These are phyloP conservation scores for Sipha flava DNA, from an alignment of 1,140 invertebrate species.

Conservation along the genomic window DNA sequence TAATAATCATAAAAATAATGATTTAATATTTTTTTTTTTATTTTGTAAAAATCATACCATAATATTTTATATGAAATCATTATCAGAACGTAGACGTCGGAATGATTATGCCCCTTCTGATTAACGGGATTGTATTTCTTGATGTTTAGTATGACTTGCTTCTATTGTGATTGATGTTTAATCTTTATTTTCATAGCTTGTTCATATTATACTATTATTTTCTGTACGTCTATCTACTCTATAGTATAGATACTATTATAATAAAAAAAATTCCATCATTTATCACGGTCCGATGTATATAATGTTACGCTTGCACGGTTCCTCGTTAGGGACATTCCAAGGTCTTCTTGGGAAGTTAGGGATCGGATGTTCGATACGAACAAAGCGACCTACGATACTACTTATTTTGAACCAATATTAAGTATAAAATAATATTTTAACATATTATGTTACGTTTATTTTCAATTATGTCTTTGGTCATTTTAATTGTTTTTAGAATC, in stretches of 20 bases:
- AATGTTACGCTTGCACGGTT: slow-evolving; percentile 15
- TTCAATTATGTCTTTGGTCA: no score
- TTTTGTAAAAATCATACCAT: no score
- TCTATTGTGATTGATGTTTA: slow-evolving; percentile 12
- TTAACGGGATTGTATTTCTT: background rate
- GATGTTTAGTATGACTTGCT: background rate
- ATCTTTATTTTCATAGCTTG: background rate
- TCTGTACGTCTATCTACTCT: background rate
- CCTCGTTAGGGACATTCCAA: background rate
- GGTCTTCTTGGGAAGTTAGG: slow-evolving; percentile 15
- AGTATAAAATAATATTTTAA: no score
- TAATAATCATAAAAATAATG: no score
- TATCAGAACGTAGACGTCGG: background rate
- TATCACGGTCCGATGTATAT: background rate
- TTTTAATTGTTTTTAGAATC: no score
- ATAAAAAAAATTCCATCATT: background rate
- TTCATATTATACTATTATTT: background rate
- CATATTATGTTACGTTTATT: no score
- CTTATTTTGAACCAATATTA: background rate
- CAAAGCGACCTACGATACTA: background rate
- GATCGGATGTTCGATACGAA: background rate
- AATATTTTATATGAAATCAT: background rate
- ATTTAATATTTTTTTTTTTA: no score
- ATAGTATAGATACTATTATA: background rate
- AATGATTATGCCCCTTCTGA: background rate